Evolutionary conservation across 2,113 vertebrate species (phyloP), one percentile per base, ranked within the genome.

Genomic region (Psittacula cyanocephala): DNA sequence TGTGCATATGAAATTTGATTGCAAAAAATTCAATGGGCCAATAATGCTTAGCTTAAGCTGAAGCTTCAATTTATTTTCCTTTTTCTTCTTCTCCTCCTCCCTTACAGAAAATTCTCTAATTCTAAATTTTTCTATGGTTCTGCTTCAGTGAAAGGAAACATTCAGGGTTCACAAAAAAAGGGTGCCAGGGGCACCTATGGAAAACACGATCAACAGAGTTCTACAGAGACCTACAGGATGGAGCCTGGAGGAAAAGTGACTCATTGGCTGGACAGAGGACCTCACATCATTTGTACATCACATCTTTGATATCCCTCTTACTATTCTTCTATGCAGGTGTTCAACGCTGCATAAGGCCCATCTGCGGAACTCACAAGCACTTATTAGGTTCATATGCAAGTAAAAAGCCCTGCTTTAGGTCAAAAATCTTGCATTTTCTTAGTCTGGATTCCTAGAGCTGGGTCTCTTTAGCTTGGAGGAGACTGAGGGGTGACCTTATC

Each of bases 251-350:
- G 25, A 75, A 91, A 82, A 93, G 75, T 74, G 3, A 78, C 46
- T 94, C 60, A 67, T 25, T 55, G 64, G 7, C 71, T 91, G 83
- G 55, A 84, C 31, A 75, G 64, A 81, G 25, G 37, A 77, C 43
- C 81, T 77, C 22, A 37, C 14, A 80, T 84, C 33, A 88, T 83
- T 90, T 18, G 5, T 57, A 37, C 14, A 52, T 14, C 29, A 46
- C 0, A 5, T 37, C 60, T 89, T 76, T 89, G 47, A 85, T 17
- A 16, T 5, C 4, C 18, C 55, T 81, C 17, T 46, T 11, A 16
- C 23, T 67, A 53, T 90, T 91, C 39, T 89, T 89, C 53, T 83
- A 5, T 78, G 69, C 72, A 86, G 41, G 46, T 90, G 50, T 86
- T 33, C 43, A 71, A 33, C 23, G 43, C 31, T 24, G 29, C 17